Evolutionary conservation across 2,888 invertebrate genomes (phyloP).

Genomic region (Standfussiana lucernea): DNA sequence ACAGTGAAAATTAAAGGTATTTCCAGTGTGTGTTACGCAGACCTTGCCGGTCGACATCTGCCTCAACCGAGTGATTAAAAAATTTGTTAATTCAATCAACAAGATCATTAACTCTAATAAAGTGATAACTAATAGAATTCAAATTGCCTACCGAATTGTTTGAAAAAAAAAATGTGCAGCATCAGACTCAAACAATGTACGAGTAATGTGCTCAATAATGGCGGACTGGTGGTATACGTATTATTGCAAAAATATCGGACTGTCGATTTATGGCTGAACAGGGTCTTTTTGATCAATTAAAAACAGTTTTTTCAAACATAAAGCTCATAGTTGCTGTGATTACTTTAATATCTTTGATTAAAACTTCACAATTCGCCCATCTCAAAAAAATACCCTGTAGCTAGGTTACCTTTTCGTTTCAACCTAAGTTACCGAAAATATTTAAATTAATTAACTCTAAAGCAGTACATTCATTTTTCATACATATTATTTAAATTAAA

Average conservation of each 20-base stretch:
- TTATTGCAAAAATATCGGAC: not conserved
- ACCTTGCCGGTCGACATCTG: not conserved
- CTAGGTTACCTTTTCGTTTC: not conserved
- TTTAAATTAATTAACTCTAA: constrained; percentile 1
- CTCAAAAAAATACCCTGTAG: not conserved
- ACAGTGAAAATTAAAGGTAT: not conserved
- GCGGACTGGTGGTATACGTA: not conserved
- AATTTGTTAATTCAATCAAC: not conserved
- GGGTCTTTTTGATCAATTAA: not conserved
- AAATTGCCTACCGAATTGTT: not conserved
- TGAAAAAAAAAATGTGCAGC: not conserved
- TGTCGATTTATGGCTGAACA: not conserved
- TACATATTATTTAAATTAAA: too few relatives aligned
- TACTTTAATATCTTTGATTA: not conserved
- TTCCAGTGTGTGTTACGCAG: not conserved
- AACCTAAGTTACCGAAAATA: not conserved
- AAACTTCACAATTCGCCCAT: not conserved
- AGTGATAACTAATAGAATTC: not conserved
- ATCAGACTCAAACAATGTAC: not conserved
- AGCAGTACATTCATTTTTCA: not conserved
- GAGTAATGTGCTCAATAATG: not conserved
- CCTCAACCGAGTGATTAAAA: not conserved
- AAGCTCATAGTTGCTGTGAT: not conserved
- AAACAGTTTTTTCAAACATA: not conserved
- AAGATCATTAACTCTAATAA: not conserved